A percentile compares a stretch with the other conserved stretches of the same genome.
These are phyloP conservation scores for Cheiracanthium punctorium DNA, from an alignment of 2,888 invertebrate genomes.

Conservation along the genomic window DNA sequence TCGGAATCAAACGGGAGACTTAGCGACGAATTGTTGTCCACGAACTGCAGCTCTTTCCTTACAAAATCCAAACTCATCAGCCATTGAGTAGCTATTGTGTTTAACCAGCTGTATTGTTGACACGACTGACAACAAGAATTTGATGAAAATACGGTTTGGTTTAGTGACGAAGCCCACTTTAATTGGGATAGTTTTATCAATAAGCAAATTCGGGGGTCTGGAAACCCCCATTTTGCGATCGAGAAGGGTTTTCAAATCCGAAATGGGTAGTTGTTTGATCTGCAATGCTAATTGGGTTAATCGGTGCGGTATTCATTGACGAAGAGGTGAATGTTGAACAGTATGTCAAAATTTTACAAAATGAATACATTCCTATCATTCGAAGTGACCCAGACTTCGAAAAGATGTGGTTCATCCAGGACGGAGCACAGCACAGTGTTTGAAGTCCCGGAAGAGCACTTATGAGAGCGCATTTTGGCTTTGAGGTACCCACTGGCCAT, in stretches of 20 bases:
- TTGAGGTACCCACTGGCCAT: neutral
- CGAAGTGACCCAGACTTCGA: neutral
- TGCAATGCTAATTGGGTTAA: too few relatives aligned
- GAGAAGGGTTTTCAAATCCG: neutral
- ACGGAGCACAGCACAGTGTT: neutral
- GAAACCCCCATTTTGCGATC: too few relatives aligned
- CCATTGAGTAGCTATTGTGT: neutral
- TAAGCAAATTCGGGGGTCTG: too few relatives aligned
- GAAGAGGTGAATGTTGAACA: neutral
- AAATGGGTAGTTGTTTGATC: neutral
- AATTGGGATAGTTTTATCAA: too few relatives aligned
- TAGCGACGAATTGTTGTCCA: constrained; percentile 5
- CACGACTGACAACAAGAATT: too few relatives aligned
- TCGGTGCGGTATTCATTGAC: neutral
- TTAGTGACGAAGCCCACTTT: too few relatives aligned
- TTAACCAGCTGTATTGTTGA: neutral
- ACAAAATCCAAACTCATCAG: constrained; percentile 27
- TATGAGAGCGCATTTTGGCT: constrained; percentile 8
- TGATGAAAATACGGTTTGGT: too few relatives aligned
- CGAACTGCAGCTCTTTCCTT: constrained; percentile 1
- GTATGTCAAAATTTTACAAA: neutral
- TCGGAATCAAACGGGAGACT: constrained; percentile 16
- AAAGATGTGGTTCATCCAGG: neutral
- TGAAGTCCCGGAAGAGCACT: constrained; percentile 5
- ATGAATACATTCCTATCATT: neutral